Evolutionary conservation across 2,113 vertebrate species (phyloP).

Genomic region (Casuarius casuarius): DNA sequence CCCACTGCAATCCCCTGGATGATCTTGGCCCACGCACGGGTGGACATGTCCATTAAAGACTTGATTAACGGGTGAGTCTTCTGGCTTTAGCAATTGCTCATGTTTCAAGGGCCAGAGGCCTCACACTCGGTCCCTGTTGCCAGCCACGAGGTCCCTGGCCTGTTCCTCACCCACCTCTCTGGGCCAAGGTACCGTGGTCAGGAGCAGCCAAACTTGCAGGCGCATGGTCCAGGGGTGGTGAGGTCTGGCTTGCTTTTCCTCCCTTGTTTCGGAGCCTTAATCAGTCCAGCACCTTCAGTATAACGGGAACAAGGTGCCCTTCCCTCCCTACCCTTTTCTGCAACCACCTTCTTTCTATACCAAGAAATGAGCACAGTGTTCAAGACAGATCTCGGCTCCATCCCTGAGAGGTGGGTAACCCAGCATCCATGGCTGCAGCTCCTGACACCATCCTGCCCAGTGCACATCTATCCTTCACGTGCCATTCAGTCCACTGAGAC

Average conservation of each 20-base stretch:
- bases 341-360: not conserved
- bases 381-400: not conserved
- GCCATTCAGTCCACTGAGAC: accelerated
- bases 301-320: not conserved
- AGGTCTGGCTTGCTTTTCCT: not conserved
- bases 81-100: not conserved
- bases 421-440: not conserved
- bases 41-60: not conserved
- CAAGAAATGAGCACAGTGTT: not conserved
- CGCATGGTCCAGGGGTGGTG: not conserved
- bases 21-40: not conserved
- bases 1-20: not conserved
- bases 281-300: not conserved
- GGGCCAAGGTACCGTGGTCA: not conserved
- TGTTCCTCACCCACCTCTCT: not conserved
- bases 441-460: not conserved
- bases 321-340: not conserved
- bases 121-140: not conserved
- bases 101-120: not conserved
- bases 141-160: not conserved
- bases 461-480: not conserved
- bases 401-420: not conserved
- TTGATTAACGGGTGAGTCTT: accelerated
- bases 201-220: not conserved
- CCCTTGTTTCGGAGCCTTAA: not conserved